phyloP scores from a whole-genome alignment of 2,797 vertebrate genomes.

The Myotis pilosus region DNA sequence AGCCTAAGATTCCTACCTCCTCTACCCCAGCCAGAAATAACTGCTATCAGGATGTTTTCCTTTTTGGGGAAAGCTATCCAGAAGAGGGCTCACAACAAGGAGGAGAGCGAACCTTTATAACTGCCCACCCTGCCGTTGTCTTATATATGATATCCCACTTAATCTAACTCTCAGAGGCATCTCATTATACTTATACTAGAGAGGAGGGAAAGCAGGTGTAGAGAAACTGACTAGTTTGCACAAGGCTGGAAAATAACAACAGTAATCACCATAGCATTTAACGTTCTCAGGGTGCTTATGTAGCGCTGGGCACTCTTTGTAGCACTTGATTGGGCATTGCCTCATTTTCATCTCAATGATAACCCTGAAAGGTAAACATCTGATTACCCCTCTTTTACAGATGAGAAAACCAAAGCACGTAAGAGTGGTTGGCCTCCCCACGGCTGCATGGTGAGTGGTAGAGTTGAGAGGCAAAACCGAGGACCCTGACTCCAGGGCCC shows the following conservation, averaged over 20 bases:
- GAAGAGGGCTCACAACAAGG: background rate
- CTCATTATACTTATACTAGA: background rate
- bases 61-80: background rate
- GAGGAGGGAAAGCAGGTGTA: background rate
- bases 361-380: background rate
- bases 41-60: background rate
- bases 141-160: background rate
- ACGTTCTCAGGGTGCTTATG: background rate
- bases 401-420: background rate
- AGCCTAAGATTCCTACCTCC: background rate
- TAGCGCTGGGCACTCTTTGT: background rate
- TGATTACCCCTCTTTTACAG: background rate
- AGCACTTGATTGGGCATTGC: background rate
- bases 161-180: background rate
- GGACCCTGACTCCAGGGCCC: background rate
- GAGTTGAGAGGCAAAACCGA: background rate
- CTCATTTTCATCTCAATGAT: background rate
- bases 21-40: background rate
- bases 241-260: background rate
- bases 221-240: background rate
- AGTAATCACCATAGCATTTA: background rate
- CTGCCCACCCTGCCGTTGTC: background rate
- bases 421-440: background rate
- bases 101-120: background rate
- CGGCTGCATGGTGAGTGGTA: background rate